phyloP scores from a whole-genome alignment of 1,140 invertebrate genomes.

The Nasonia giraulti region DNA sequence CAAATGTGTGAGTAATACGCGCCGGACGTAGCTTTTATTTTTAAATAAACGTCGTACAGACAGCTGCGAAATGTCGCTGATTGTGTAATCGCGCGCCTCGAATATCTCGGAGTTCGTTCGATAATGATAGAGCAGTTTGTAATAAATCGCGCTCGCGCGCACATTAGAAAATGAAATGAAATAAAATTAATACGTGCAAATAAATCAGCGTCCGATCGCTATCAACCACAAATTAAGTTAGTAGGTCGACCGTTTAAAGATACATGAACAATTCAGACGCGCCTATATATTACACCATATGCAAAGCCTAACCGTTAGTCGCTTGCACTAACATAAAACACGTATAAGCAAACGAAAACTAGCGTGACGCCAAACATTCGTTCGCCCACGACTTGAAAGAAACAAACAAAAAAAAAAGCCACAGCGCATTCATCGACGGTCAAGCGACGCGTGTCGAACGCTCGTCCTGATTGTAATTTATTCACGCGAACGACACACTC shows the following conservation, averaged over 20 bases:
- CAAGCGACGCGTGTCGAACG: neutral
- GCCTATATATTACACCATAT: neutral
- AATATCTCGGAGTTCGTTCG: neutral
- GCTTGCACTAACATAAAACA: neutral
- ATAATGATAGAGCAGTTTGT: neutral
- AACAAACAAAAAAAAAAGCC: neutral
- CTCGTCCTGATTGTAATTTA: constrained; percentile 36
- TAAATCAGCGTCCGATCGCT: neutral
- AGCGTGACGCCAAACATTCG: neutral
- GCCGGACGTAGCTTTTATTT: neutral
- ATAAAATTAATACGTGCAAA: neutral
- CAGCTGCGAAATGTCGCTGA: neutral
- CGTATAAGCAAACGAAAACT: neutral
- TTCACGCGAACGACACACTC: neutral
- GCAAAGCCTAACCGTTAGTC: neutral
- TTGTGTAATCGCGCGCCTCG: neutral
- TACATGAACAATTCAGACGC: neutral
- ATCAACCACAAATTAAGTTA: neutral
- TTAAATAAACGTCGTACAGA: neutral
- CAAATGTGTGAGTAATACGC: neutral
- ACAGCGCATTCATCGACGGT: constrained; percentile 4
- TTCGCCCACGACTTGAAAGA: neutral
- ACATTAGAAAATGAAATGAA: neutral
- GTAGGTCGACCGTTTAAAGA: neutral
- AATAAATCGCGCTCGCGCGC: neutral